Evolutionary conservation across 1,140 invertebrate species (phyloP).

Genomic region (Arctopsyche grandis): DNA sequence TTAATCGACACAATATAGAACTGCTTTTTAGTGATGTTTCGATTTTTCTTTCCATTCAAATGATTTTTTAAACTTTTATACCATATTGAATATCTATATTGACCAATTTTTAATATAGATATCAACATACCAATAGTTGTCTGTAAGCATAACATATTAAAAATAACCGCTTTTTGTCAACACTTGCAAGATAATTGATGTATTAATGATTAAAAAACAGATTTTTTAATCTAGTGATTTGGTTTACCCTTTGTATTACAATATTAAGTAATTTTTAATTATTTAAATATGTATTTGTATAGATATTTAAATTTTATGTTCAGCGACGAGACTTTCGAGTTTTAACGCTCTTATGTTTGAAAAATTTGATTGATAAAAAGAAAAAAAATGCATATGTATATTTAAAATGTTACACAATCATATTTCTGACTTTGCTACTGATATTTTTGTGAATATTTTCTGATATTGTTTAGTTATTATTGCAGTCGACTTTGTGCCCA

Average conservation of each 20-base stretch:
- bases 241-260: too few species aligned
- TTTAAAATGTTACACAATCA: background rate
- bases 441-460: background rate
- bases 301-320: slow-evolving; percentile 13
- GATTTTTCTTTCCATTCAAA: background rate
- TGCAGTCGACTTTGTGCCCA: slow-evolving; percentile 28
- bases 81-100: slow-evolving; percentile 3
- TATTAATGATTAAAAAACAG: too few species aligned
- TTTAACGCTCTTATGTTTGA: background rate
- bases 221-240: too few species aligned
- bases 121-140: slow-evolving; percentile 13
- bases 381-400: slow-evolving; percentile 21
- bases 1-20: background rate
- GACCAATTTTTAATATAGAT: slow-evolving; percentile 18
- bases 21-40: background rate
- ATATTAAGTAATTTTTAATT: too few species aligned
- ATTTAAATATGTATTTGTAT: background rate
- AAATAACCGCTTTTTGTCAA: background rate
- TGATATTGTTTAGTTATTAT: slow-evolving; percentile 30
- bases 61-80: slow-evolving; percentile 2
- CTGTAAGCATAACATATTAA: background rate
- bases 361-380: background rate
- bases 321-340: background rate
- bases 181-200: background rate
- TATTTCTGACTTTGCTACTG: background rate